Conservation (phyloP, 1,140 invertebrate genomes). For the Aphelenchoides besseyi region DNA sequence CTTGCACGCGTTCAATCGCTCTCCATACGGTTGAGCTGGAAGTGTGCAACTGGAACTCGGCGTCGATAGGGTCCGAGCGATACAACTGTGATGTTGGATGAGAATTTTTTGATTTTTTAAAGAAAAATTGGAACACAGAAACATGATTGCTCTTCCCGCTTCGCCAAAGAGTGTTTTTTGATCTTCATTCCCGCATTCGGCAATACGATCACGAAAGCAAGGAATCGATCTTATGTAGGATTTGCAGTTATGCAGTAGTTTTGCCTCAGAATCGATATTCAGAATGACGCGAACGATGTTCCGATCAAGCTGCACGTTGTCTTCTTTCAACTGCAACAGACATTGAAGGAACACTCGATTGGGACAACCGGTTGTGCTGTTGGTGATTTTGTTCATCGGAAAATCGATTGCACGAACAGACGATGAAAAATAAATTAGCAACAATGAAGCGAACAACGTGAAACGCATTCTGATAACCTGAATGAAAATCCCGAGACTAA, state of each 20-base stretch:
- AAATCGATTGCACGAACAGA: background rate
- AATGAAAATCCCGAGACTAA: too few relatives aligned
- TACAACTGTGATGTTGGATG: conserved; percentile 29
- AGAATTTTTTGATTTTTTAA: conserved; percentile 23
- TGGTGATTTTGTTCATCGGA: background rate
- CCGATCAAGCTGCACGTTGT: conserved; percentile 31
- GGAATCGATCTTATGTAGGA: conserved; percentile 34
- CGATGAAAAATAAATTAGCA: background rate
- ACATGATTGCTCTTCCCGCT: conserved; percentile 35
- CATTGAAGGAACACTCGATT: conserved; percentile 26
- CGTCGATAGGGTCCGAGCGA: conserved; percentile 22
- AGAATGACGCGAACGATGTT: conserved; percentile 37
- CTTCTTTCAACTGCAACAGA: conserved; percentile 24
- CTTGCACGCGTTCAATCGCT: conserved; percentile 26
- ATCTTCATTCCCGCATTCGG: conserved; percentile 39
- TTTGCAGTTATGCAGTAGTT: conserved; percentile 44
- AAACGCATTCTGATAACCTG: too few relatives aligned
- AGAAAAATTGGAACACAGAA: conserved; percentile 46
- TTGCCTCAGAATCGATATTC: conserved; percentile 45
- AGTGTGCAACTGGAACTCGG: conserved; percentile 27
- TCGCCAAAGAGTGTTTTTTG: conserved; percentile 30
- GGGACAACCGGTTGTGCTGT: conserved; percentile 13
- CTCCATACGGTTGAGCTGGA: conserved; percentile 12
- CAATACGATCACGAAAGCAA: conserved; percentile 37
- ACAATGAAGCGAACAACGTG: background rate